Evolutionary conservation across 1,140 invertebrate species (phyloP), one percentile per base, ranked within the genome.

Genomic region (Drosophila lacertosa): DNA sequence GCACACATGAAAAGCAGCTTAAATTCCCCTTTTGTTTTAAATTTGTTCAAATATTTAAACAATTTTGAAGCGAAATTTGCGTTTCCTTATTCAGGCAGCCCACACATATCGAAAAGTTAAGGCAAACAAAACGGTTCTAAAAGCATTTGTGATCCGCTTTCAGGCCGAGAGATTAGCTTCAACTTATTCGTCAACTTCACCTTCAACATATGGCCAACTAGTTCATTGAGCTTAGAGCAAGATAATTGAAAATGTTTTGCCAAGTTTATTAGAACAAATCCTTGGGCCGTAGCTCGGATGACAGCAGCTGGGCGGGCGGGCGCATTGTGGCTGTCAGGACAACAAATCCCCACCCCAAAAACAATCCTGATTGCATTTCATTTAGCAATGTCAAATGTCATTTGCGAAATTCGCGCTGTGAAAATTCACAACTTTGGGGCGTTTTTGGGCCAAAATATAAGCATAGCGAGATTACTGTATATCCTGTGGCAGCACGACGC

Each of bases 381-480:
- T 48, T 59, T 40, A 22, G 40, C 42, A 54, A 64, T 68, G 48
- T 54, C 48, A 63, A 68, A 54, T 68, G 66, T 37, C 66, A 63
- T 39, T 48, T 64, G 16, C 5, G 13, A 45, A 64, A 32, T 42
- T 33, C 39, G 65, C 47, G 58, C 10, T 40, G 11, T 18, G 35
- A 22, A 39, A 26, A 35, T 57, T 29, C n/a, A 4, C 20, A 26
- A 18, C 3, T 35, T n/a, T n/a, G n/a, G n/a, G 39, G 26, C 11
- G 26, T n/a, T 32, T 26, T 20, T 20, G 6, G 37, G 24, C 11
- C 16, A 26, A 16, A 32, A 50, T 32, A 16, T 15, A 16, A 32
- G 29, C 48, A n/a, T n/a, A 35, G 26, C 6, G 48, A 35, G 29
- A 42, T 57, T 29, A 42, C 51, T 15, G 33, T 39, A 42, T 39